Evolutionary conservation across 2,113 vertebrate species (phyloP).

Genomic region (Oriolus oriolus): DNA sequence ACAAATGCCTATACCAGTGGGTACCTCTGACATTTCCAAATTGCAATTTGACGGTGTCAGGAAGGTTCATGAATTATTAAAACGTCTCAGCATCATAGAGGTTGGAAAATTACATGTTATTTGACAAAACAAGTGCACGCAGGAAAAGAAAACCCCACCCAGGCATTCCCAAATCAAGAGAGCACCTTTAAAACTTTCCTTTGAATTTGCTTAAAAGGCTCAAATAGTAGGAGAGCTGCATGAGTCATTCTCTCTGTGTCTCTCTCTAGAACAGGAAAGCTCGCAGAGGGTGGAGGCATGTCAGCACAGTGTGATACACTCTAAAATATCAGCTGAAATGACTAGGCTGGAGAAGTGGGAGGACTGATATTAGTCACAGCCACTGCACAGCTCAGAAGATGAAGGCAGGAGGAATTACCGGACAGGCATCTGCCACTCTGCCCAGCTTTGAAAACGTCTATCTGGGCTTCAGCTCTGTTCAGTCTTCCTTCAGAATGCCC

Average conservation of each 20-base stretch:
- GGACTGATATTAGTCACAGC: conserved; percentile 68
- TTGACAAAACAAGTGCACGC: conserved; percentile 17
- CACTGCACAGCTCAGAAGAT: conserved; percentile 43
- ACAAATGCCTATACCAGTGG: conserved; percentile 12
- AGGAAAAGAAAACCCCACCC: conserved; percentile 48
- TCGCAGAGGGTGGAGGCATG: conserved; percentile 60
- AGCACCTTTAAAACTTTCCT: conserved; percentile 57
- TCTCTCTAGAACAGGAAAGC: conserved; percentile 68
- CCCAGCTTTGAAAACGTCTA: neutral
- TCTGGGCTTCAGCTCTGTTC: neutral
- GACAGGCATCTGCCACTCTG: conserved; percentile 30
- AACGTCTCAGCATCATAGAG: conserved; percentile 15
- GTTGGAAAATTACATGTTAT: conserved; percentile 35
- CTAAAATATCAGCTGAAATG: conserved; percentile 67
- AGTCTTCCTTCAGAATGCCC: neutral
- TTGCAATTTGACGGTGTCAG: conserved; percentile 33
- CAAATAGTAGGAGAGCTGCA: conserved; percentile 43
- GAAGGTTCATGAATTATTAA: conserved; percentile 40
- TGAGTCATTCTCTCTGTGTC: conserved; percentile 59
- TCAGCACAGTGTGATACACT: conserved; percentile 60
- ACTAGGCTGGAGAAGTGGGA: conserved; percentile 67
- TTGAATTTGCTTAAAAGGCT: conserved; percentile 50
- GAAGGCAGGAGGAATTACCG: conserved; percentile 46
- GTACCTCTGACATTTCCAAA: conserved; percentile 47
- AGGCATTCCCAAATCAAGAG: conserved; percentile 60